These are phyloP conservation scores for Cichlasoma orientale DNA, from an alignment of 2,797 vertebrate species.

Conservation along the genomic window DNA sequence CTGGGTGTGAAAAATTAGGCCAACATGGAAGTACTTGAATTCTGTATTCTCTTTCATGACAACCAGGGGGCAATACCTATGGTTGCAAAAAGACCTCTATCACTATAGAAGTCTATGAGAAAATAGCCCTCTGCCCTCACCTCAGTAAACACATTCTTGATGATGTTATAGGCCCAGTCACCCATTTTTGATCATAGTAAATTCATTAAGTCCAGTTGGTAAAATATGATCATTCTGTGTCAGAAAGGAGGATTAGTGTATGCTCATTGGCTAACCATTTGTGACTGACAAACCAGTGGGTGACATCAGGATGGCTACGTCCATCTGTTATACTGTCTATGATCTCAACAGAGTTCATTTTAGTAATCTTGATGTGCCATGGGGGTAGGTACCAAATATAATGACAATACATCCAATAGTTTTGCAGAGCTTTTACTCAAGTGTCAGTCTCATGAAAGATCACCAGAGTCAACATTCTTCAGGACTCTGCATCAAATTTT, in stretches of 20 bases:
- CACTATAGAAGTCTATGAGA: too few relatives aligned
- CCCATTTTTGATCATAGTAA: too few relatives aligned
- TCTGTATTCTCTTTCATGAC: background rate
- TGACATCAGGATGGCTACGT: background rate
- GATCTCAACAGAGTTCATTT: background rate
- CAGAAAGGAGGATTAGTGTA: too few relatives aligned
- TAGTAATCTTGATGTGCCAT: background rate
- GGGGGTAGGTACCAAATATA: background rate
- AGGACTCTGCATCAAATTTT: background rate
- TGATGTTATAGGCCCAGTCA: too few relatives aligned
- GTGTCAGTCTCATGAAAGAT: background rate
- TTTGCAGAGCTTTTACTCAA: background rate
- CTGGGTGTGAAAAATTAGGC: background rate
- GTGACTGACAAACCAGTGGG: too few relatives aligned
- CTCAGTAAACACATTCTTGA: too few relatives aligned
- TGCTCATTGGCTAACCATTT: too few relatives aligned
- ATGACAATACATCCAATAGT: background rate
- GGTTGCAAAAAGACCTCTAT: too few relatives aligned
- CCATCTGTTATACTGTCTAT: background rate
- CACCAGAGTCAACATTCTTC: background rate
- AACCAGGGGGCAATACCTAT: too few relatives aligned
- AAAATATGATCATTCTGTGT: too few relatives aligned
- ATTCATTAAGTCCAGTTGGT: too few relatives aligned
- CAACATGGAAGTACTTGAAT: background rate
- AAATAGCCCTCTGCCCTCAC: too few relatives aligned